Evolutionary conservation across 2,888 invertebrate genomes (phyloP).

Genomic region (Zeuzera pyrina): DNA sequence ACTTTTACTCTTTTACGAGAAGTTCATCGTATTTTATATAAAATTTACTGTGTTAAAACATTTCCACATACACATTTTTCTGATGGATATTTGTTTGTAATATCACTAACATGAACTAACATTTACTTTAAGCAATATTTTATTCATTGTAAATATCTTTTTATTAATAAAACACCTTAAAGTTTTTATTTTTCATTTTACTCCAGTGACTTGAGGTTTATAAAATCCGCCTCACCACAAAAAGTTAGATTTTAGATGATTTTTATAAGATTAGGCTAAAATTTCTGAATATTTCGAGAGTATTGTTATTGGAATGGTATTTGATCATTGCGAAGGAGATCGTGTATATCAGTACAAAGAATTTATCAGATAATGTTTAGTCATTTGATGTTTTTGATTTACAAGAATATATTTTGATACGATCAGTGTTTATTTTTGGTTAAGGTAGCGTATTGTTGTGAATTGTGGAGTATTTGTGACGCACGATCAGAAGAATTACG

Average conservation of each 20-base stretch:
- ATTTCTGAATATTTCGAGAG: constrained; percentile 38
- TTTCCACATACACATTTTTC: constrained; percentile 7
- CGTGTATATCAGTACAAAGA: constrained; percentile 69
- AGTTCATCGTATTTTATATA: too few species aligned
- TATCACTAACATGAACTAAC: constrained; percentile 19
- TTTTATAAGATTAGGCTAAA: constrained; percentile 47
- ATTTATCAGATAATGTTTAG: constrained; percentile 27
- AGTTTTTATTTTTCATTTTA: not conserved
- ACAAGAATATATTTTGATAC: constrained; percentile 59
- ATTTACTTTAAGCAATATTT: constrained; percentile 14
- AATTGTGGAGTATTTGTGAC: constrained; percentile 15
- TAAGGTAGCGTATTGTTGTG: constrained; percentile 24
- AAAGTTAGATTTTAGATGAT: constrained; percentile 40
- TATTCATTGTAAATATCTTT: constrained; percentile 20
- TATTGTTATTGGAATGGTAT: constrained; percentile 16
- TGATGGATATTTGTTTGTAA: too few species aligned
- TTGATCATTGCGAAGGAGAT: constrained; percentile 41
- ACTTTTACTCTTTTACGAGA: too few species aligned
- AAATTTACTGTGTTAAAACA: too few species aligned
- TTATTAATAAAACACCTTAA: not conserved
- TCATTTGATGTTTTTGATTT: constrained; percentile 39
- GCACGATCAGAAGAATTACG: too few species aligned
- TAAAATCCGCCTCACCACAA: constrained; percentile 33
- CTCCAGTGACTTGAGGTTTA: constrained; percentile 23
- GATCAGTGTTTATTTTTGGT: constrained; percentile 40